Conservation (phyloP, 2,888 invertebrate species). For the Parasteatoda lunata region DNA sequence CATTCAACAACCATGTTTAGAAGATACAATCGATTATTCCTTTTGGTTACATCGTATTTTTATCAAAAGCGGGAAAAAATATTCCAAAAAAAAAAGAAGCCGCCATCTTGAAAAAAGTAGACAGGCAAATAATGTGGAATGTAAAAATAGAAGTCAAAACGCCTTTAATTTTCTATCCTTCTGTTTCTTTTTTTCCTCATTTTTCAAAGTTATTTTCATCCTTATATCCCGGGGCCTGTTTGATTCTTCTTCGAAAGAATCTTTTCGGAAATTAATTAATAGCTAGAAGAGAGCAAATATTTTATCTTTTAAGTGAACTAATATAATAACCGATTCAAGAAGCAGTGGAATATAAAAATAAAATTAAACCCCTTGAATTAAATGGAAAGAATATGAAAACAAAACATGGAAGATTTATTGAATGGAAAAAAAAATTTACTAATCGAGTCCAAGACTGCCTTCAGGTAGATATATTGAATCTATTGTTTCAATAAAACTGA, state of each 20-base stretch:
- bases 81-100: no score
- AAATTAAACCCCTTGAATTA: background rate
- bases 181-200: background rate
- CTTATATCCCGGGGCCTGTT: conserved; percentile 1
- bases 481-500: background rate
- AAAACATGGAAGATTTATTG: background rate
- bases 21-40: no score
- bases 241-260: background rate
- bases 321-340: conserved; percentile 18
- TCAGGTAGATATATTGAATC: background rate
- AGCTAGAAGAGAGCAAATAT: conserved; percentile 15
- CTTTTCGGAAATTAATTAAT: conserved; percentile 30
- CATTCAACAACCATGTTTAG: no score
- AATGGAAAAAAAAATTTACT: background rate
- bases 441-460: background rate
- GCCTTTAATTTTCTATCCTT: background rate
- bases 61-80: no score
- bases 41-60: no score
- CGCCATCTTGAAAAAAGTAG: no score
- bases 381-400: background rate
- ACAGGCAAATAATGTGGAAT: no score
- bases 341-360: background rate
- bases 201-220: background rate
- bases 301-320: conserved; percentile 13
- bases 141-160: no score